Conservation (phyloP, 2,888 invertebrate genomes). For the Mechanitis messenoides region DNA sequence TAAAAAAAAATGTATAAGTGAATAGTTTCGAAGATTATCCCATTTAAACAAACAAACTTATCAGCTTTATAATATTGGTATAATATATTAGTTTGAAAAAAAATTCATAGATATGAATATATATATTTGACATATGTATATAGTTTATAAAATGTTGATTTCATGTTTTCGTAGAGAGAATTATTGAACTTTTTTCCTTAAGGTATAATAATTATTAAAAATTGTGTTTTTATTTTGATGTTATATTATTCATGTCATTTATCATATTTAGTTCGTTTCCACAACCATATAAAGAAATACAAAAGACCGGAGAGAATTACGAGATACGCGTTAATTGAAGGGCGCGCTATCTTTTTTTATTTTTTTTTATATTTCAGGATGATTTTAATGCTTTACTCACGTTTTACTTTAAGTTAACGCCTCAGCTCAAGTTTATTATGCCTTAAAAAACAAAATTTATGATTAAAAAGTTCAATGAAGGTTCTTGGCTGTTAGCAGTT, state of each 20-base stretch:
- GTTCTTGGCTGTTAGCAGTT: constrained; percentile 57
- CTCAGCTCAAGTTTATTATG: constrained; percentile 32
- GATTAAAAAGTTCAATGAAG: constrained; percentile 39
- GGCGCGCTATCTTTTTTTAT: neutral
- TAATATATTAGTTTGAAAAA: too few species aligned
- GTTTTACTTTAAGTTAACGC: constrained; percentile 31
- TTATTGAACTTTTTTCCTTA: too few species aligned
- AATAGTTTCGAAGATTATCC: too few species aligned
- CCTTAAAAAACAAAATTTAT: constrained; percentile 32
- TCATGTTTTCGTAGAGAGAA: too few species aligned
- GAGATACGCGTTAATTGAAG: constrained; percentile 25
- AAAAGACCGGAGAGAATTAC: constrained; percentile 24
- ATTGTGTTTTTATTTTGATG: constrained; percentile 11
- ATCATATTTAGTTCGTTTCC: constrained; percentile 21
- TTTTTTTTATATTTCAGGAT: constrained; percentile 20
- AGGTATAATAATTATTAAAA: constrained; percentile 2
- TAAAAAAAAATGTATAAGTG: too few species aligned
- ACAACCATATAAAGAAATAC: constrained; percentile 26
- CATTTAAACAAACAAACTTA: too few species aligned
- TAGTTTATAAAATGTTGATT: too few species aligned
- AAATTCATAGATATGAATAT: too few species aligned
- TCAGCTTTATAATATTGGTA: too few species aligned
- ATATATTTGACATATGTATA: too few species aligned
- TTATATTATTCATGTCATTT: constrained; percentile 12
- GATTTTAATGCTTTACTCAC: constrained; percentile 34